phyloP scores from a whole-genome alignment of 2,888 invertebrate species.

The Sminthurinus aureus region DNA sequence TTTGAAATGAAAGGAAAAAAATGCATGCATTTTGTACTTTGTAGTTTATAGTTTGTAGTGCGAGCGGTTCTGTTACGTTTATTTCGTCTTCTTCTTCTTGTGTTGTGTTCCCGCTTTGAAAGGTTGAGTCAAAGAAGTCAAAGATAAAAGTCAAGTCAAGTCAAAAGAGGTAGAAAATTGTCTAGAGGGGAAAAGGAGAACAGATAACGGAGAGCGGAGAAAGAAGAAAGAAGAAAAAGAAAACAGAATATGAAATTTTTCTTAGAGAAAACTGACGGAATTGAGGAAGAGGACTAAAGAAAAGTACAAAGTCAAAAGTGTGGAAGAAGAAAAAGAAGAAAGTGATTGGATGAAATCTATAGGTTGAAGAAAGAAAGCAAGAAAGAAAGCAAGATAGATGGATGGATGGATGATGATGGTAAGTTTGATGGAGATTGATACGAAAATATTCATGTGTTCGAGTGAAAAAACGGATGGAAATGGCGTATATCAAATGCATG shows the following conservation, averaged over 20 bases:
- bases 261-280: constrained; percentile 48
- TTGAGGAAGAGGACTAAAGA: constrained; percentile 36
- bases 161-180: neutral
- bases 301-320: neutral
- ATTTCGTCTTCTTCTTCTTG: no score
- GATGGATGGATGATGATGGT: neutral
- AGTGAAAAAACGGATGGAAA: constrained; percentile 3
- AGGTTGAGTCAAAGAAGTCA: neutral
- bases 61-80: no score
- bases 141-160: neutral
- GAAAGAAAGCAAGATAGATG: no score
- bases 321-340: neutral
- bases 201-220: neutral
- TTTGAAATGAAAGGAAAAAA: no score
- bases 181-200: neutral
- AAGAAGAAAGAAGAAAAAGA: neutral
- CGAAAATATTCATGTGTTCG: constrained; percentile 17
- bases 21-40: neutral
- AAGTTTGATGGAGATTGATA: constrained; percentile 21
- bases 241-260: constrained; percentile 31
- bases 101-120: neutral
- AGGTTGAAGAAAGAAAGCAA: no score
- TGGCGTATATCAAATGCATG: neutral
- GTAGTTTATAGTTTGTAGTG: neutral
- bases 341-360: constrained; percentile 31